Evolutionary conservation across 2,888 invertebrate species (phyloP).

Genomic region (Syritta pipiens): DNA sequence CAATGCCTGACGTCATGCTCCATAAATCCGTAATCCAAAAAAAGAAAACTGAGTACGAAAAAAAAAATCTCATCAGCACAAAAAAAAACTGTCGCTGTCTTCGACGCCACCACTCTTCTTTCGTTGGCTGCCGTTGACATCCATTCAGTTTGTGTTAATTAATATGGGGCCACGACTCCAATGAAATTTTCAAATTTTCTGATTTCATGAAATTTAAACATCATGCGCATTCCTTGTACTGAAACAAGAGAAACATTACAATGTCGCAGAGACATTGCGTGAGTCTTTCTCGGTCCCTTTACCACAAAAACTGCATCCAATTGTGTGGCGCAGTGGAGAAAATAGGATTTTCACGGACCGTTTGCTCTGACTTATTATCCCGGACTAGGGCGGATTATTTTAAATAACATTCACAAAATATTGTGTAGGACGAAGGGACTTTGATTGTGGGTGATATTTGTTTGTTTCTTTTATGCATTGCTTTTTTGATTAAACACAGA

Average conservation of each 20-base stretch:
- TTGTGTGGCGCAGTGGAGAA: conserved; percentile 21
- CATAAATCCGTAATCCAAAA: too few species aligned
- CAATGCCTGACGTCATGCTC: too few species aligned
- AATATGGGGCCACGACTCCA: conserved; percentile 60
- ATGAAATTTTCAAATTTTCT: conserved; percentile 47
- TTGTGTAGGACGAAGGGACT: too few species aligned
- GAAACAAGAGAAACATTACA: neutral
- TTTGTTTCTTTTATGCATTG: too few species aligned
- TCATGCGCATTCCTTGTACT: neutral
- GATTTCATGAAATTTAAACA: conserved; percentile 22
- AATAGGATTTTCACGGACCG: conserved; percentile 56
- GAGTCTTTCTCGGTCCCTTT: neutral
- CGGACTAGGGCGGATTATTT: conserved; percentile 16
- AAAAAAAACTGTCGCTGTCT: neutral
- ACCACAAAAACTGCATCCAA: conserved; percentile 9
- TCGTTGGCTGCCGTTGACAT: conserved; percentile 41
- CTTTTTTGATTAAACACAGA: too few species aligned
- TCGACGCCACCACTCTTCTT: too few species aligned
- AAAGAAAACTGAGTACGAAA: conserved; percentile 5
- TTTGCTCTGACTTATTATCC: conserved; percentile 54
- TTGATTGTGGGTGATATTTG: too few species aligned
- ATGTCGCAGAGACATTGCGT: conserved; percentile 5
- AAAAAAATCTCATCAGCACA: too few species aligned
- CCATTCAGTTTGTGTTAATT: conserved; percentile 27
- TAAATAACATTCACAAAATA: too few species aligned